Base-by-base conservation (phyloP, 2,888 invertebrate species). In the Chymomyza procnemis region DNA sequence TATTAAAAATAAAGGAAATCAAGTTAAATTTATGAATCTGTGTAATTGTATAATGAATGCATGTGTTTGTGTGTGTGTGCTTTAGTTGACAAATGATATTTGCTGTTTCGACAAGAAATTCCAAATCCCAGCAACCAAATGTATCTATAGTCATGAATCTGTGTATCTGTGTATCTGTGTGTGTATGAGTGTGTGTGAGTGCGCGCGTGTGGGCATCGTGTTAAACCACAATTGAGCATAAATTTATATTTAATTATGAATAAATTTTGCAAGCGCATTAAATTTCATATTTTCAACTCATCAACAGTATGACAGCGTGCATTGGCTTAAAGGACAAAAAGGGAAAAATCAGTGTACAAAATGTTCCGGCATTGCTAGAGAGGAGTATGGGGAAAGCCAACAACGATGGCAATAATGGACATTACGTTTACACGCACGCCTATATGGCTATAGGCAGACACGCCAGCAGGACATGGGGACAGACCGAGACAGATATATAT, bases 171-270 rank as follows among this genome's bases (percentile, higher is more conserved):
- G 21, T 50, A 52, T 48, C 34, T 55, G 48, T 47, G 67, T 52
- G 64, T 54, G 58, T 54, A 19, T 52, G 52, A 64, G 64, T 63
- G 57, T 61, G 55, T 48, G 46, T 41, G 56, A 9, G 58, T 58
- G 67, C 48, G 59, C 6, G 63, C 56, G 30, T 58, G 61, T 60
- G 65, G 18, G 55, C 60, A 52, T 69, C 67, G 77, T 81, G 87
- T 86, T 74, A 80, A 86, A 71, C 86, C 86, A 78, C 85, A 81
- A 78, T 74, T 74, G 82, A 73, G 82, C 82, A 86, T 84, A 79
- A 86, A 86, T 83, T 86, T 81, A 79, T 85, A 83, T 86, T 83
- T 83, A 83, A 86, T 86, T 84, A 86, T 84, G 83, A 85, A 83
- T 83, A 81, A 74, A 86, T 83, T 83, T 84, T 75, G 79, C 85